These are phyloP conservation scores for Paraescarpia echinospica DNA, from an alignment of 1,140 invertebrate species.

Conservation along the genomic window DNA sequence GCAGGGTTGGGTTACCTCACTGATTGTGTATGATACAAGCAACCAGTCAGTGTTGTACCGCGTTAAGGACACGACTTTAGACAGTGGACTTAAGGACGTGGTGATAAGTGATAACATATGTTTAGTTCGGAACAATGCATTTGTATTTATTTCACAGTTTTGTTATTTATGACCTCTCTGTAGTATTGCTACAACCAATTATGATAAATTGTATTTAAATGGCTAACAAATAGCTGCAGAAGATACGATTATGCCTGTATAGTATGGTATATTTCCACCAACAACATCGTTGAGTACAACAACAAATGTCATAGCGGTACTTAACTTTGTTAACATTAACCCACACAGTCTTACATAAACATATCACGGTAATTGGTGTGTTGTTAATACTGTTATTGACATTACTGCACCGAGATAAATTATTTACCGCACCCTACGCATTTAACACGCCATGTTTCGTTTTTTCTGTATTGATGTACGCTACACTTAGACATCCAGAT, in stretches of 20 bases:
- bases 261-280: background rate
- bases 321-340: background rate
- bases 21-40: background rate
- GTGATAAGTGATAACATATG: background rate
- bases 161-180: background rate
- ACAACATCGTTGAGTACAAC: background rate
- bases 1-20: background rate
- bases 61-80: background rate
- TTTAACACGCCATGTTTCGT: background rate
- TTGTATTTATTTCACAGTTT: background rate
- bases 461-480: background rate
- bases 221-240: background rate
- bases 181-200: background rate
- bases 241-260: background rate
- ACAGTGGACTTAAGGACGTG: background rate
- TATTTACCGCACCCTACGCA: background rate
- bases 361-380: background rate
- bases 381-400: background rate
- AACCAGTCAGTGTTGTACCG: background rate
- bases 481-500: background rate
- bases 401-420: background rate
- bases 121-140: background rate
- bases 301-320: background rate
- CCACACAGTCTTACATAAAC: background rate
- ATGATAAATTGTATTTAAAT: background rate